These are phyloP conservation scores for Geophilus truncorum DNA, from an alignment of 2,888 invertebrate genomes.

Conservation along the genomic window DNA sequence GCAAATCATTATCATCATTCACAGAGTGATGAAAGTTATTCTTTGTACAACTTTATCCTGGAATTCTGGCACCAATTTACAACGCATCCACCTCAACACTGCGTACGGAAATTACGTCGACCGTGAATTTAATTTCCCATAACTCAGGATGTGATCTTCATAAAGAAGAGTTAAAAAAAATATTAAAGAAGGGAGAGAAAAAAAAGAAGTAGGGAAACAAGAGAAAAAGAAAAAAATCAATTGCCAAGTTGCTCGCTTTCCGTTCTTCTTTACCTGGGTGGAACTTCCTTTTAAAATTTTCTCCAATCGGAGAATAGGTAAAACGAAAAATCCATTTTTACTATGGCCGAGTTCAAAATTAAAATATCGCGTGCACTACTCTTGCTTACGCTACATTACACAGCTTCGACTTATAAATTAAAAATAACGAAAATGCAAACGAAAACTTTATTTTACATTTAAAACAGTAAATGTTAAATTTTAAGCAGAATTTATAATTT, in stretches of 20 bases:
- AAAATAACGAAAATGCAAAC: too few species aligned
- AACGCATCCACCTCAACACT: background rate
- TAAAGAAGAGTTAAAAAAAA: background rate
- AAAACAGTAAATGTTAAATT: too few species aligned
- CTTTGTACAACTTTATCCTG: background rate
- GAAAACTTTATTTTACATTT: too few species aligned
- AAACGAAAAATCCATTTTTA: background rate
- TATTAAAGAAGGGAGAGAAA: background rate
- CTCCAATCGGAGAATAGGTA: background rate
- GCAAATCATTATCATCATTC: background rate
- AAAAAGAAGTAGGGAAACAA: background rate
- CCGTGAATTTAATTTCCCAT: slow-evolving; percentile 20
- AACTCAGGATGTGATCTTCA: slow-evolving; percentile 21
- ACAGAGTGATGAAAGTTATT: background rate
- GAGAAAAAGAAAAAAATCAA: background rate
- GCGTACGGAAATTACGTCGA: background rate
- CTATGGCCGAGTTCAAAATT: too few species aligned
- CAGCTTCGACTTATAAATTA: too few species aligned
- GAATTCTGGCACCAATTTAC: background rate
- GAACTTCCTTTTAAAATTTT: background rate
- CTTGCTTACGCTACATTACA: too few species aligned
- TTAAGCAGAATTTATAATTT: too few species aligned
- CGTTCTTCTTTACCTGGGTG: background rate
- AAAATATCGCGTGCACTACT: too few species aligned
- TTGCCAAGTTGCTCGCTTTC: background rate